phyloP scores from a whole-genome alignment of 2,888 invertebrate species.

The Sympetrum striolatum region DNA sequence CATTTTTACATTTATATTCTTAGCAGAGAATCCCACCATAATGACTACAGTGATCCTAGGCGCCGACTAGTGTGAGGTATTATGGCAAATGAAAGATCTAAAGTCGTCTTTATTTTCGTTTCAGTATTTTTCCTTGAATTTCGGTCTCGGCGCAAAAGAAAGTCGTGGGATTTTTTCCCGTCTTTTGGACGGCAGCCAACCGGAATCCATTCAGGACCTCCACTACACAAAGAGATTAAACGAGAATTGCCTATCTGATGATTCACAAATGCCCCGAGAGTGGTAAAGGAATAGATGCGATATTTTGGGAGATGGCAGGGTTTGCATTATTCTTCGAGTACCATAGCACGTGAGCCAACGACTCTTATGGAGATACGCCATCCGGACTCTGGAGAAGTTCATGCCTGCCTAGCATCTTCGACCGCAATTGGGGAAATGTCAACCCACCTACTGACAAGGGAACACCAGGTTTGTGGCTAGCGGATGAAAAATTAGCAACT shows the following conservation, averaged over 20 bases:
- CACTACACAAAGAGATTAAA: not conserved
- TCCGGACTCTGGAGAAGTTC: too few species aligned
- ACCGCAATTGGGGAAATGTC: too few species aligned
- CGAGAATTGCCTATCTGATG: not conserved
- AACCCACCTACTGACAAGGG: too few species aligned
- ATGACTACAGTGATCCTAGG: too few species aligned
- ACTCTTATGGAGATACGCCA: too few species aligned
- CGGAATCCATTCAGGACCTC: not conserved
- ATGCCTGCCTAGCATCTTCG: too few species aligned
- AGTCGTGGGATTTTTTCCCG: not conserved
- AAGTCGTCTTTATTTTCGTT: not conserved
- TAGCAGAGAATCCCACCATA: too few species aligned
- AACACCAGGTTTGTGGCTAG: too few species aligned
- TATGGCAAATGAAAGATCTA: too few species aligned
- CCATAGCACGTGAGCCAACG: not conserved
- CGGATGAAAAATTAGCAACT: too few species aligned
- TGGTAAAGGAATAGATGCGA: not conserved
- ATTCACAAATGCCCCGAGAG: not conserved
- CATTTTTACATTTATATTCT: too few species aligned
- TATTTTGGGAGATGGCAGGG: not conserved
- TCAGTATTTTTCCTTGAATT: not conserved
- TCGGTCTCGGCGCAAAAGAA: not conserved
- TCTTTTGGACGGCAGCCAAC: not conserved
- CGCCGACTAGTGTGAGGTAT: too few species aligned
- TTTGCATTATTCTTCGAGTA: not conserved